These are phyloP conservation scores for Platichthys stellatus DNA, from an alignment of 2,113 vertebrate genomes.

Conservation along the genomic window DNA sequence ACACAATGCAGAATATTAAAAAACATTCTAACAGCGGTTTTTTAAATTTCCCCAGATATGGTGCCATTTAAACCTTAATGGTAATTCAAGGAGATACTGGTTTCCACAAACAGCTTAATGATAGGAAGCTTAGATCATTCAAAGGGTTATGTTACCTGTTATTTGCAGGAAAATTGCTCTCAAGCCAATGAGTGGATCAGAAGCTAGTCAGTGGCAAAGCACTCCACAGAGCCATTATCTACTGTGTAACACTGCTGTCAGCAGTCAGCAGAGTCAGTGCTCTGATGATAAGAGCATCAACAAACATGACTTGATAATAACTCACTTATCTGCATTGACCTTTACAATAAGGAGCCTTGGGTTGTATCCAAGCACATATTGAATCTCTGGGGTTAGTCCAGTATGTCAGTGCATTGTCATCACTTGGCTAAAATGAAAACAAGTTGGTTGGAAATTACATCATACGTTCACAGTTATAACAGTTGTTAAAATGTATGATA, in stretches of 20 bases:
- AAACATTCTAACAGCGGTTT: no score
- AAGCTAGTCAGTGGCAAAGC: conserved; percentile 38
- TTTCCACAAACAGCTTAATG: neutral
- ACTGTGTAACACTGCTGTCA: neutral
- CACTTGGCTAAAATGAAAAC: neutral
- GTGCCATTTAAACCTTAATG: neutral
- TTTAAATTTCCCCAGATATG: no score
- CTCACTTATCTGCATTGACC: neutral
- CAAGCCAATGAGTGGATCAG: conserved; percentile 22
- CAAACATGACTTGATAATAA: neutral
- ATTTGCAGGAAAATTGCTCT: conserved; percentile 26
- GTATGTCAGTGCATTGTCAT: neutral
- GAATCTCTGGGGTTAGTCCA: neutral
- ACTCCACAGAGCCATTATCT: conserved; percentile 42
- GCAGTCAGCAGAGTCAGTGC: neutral
- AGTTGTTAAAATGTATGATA: no score
- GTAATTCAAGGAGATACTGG: neutral
- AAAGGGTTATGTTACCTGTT: neutral
- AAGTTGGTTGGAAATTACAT: neutral
- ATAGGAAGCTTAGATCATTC: neutral
- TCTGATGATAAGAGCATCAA: conserved; percentile 13
- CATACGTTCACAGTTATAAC: no score
- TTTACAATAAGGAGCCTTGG: neutral
- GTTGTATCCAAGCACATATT: neutral
- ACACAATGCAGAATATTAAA: no score